Evolutionary conservation across 2,888 invertebrate genomes (phyloP).

Genomic region (Gisinianus flammeolus): DNA sequence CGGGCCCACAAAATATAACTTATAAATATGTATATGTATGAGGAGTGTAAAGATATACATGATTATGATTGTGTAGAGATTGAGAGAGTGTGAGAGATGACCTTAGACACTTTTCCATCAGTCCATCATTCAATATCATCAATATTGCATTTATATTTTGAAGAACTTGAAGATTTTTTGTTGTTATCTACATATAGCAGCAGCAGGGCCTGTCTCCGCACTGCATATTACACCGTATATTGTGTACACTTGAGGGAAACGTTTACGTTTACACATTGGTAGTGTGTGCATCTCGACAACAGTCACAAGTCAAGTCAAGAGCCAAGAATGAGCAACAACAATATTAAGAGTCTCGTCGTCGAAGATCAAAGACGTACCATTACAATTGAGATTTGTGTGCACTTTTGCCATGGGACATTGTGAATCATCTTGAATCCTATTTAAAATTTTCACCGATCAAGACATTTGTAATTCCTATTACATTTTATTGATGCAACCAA

Average conservation of each 20-base stretch:
- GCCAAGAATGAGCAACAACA: too few relatives aligned
- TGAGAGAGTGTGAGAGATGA: neutral
- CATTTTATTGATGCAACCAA: neutral
- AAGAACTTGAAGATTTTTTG: neutral
- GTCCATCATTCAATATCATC: conserved; percentile 2
- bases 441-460: too few relatives aligned
- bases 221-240: neutral
- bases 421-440: too few relatives aligned
- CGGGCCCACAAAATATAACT: neutral
- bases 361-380: too few relatives aligned
- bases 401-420: too few relatives aligned
- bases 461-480: neutral
- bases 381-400: too few relatives aligned
- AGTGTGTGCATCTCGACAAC: too few relatives aligned
- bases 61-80: neutral
- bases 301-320: too few relatives aligned
- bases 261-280: too few relatives aligned
- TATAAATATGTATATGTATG: neutral
- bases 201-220: neutral
- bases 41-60: neutral
- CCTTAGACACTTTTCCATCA: conserved; percentile 8
- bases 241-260: neutral
- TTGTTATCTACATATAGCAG: neutral
- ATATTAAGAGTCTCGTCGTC: too few relatives aligned
- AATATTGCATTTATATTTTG: neutral